Conservation (phyloP, 2,888 invertebrate genomes). For the Vannuccia rotundouncinata region DNA sequence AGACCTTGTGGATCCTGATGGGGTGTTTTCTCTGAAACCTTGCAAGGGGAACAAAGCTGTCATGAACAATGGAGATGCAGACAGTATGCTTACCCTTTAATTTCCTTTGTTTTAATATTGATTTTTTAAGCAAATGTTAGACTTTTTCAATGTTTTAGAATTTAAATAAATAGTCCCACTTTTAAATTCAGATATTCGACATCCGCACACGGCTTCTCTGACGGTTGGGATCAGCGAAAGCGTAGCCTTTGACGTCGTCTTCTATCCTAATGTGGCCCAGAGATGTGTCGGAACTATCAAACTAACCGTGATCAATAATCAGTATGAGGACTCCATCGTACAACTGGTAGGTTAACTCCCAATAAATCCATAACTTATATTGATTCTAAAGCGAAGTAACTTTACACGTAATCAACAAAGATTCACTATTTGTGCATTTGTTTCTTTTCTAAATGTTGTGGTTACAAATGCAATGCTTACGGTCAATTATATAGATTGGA, state of each 20-base stretch:
- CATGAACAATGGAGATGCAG: constrained; percentile 42
- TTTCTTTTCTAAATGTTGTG: too few relatives aligned
- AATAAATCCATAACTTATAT: too few relatives aligned
- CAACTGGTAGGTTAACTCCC: constrained; percentile 47
- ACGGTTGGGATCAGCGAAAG: constrained; percentile 49
- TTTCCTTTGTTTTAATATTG: neutral
- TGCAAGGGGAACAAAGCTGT: constrained; percentile 45
- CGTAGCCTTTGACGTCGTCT: constrained; percentile 50
- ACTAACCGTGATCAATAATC: constrained; percentile 60
- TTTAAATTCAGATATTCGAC: neutral
- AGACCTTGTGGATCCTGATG: constrained; percentile 53
- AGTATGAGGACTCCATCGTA: constrained; percentile 61
- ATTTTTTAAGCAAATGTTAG: neutral
- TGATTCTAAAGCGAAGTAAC: too few relatives aligned
- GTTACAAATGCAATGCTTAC: too few relatives aligned
- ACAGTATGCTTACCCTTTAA: neutral
- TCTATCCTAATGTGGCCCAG: constrained; percentile 46
- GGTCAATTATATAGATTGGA: constrained; percentile 48
- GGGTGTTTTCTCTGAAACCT: constrained; percentile 48
- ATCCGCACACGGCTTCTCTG: constrained; percentile 53
- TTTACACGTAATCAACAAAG: too few relatives aligned
- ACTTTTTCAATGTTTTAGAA: neutral
- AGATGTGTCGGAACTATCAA: constrained; percentile 55
- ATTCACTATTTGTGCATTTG: too few relatives aligned
- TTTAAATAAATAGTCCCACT: neutral